Evolutionary conservation across 2,797 vertebrate genomes (phyloP), one percentile per base, ranked within the genome.

Genomic region (Esox lucius): DNA sequence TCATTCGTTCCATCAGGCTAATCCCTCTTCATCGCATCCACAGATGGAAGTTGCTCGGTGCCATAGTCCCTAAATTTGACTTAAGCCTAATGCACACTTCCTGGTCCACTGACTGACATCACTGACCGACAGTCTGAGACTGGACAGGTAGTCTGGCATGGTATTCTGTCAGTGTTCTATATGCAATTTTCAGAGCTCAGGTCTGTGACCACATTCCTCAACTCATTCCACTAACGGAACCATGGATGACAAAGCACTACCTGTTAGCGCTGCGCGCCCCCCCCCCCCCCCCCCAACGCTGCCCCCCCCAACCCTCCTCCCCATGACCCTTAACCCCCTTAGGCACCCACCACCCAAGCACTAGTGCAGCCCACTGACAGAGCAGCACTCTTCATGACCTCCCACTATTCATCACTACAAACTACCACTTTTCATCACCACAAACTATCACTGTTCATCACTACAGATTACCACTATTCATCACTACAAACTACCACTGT

Each of bases 151-250:
- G 22, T 7, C 22, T 59, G n/a, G 2, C n/a, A 59, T 24, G 5
- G 53, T 56, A 19, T 53, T 53, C n/a, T 56, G 53, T n/a, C n/a
- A 24, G 9, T 24, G 22, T 59, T 59, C 0, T 8, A 59, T 59
- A 12, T 46, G 42, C 42, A 46, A 46, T 59, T 24, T 59, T 67
- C 65, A 53, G 42, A 4, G 79, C 68, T 69, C 35, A 49, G 64
- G 75, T 73, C 85, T 80, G 33, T 19, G 56, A 72, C 35, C 75
- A 83, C 87, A 85, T 77, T 83, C 77, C 71, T 73, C 67, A 65
- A 24, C 11, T 59, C 6, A 5, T 24, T 17, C 48, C 13, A 65
- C 26, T 59, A 22, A 59, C 59, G 22, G 22, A 59, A 4, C 15
- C 42, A 28, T n/a, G 35, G 46, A 68, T 74, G 71, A 87, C 84